Evolutionary conservation across 2,888 invertebrate genomes (phyloP), one percentile per base, ranked within the genome.

Genomic region (Heliothis peltigera): DNA sequence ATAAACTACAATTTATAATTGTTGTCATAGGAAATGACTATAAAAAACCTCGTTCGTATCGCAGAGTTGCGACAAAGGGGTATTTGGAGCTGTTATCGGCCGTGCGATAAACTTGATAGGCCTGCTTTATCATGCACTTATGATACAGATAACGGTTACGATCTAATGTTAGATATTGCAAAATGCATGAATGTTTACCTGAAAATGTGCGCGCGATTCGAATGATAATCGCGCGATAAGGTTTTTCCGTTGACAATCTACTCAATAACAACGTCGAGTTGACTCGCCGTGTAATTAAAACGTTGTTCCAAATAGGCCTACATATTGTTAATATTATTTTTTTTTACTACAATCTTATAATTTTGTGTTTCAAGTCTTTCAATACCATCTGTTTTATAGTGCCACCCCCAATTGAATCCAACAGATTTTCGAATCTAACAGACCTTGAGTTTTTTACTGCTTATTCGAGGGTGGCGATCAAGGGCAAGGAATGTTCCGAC

Each of bases 141-240:
- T 64, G 64, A 58, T 64, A 72, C 48, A 69, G 82, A 83, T 84
- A 84, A 74, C 70, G 62, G 59, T 65, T 64, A 75, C 81, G 81
- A 82, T 78, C 75, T 71, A 75, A 62, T 72, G 60, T 62, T 68
- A 62, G 69, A 79, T 39, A n/a, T 85, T 81, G 81, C 82, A 73
- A 77, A 82, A 80, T 77, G 72, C 57, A 67, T 75, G 74, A 74
- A 78, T 74, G 70, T 82, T 75, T 79, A 79, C 73, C 75, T 70
- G 15, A 39, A 39, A 39, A 76, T 60, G 77, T 72, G 74, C 64
- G 67, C 68, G 62, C 75, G 74, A 80, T 79, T 73, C 68, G 70
- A 75, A 75, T 77, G 83, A 84, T 84, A 78, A 51, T 65, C n/a
- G 21, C 65, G 54, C 57, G 74, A 80, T 78, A 70, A 65, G 54